Base-by-base conservation (phyloP, 1,140 invertebrate species). In the Ylistrum balloti region DNA sequence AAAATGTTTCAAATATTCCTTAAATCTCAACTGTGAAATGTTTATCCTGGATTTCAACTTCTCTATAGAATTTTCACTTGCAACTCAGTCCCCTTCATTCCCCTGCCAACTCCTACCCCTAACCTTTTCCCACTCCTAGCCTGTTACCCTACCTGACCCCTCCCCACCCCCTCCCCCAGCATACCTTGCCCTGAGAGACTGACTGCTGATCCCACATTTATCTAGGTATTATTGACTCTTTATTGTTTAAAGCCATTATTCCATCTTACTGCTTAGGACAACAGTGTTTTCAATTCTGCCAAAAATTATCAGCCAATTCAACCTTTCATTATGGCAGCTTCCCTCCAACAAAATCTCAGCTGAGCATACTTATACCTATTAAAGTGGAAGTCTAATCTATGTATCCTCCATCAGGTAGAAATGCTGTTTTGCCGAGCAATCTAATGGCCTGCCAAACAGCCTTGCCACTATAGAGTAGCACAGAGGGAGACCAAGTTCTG, bases 381-480 rank as follows among this genome's bases (percentile, higher is more conserved):
- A 74, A 74, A 74, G 56, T 74, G 56, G 56, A 11, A 28, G 22
- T 74, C 56, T 74, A 74, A 74, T 74, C 56, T 74, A n/a, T 74
- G 56, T 74, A 74, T 74, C 22, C 56, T 74, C 56, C 22, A 74
- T 74, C 56, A 74, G 56, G 56, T 28, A 74, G 56, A 74, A 74
- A 74, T n/a, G 56, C 56, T 74, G 56, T 17, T 74, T 74, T 28
- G 17, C 56, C 9, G n/a, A 74, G 9, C 56, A 74, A 74, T 74
- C 56, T 74, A 74, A 74, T 74, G 56, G 56, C 9, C 56, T 74
- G 56, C 56, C 56, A 74, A 74, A 74, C 56, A 74, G 56, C 28
- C 56, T 74, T 74, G 7, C 56, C 56, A 74, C 56, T 74, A 74
- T 11, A 5, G 56, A 74, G 56, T 17, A 7, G 22, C 56, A n/a